phyloP scores from a whole-genome alignment of 2,888 invertebrate species.

The Lasioglossum malachurum region DNA sequence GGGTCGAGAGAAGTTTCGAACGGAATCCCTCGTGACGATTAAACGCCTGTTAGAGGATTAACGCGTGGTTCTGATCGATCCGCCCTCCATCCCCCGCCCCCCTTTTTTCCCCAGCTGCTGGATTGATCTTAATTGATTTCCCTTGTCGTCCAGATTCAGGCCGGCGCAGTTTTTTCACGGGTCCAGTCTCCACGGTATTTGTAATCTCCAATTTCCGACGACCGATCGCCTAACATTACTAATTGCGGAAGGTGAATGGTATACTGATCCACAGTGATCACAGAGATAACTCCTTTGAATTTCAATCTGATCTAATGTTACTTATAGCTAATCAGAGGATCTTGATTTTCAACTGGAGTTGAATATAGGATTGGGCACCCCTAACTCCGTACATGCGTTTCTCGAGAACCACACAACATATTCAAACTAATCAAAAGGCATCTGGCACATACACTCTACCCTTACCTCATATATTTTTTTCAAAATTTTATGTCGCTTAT shows the following conservation, averaged over 20 bases:
- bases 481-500: background rate
- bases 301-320: background rate
- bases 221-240: background rate
- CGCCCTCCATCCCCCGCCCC: background rate
- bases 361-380: background rate
- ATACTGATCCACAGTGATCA: background rate
- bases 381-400: background rate
- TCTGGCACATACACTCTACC: background rate
- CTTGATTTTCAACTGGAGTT: no score
- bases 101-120: conserved; percentile 17
- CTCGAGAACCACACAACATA: background rate
- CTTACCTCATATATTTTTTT: background rate
- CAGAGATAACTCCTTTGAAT: background rate
- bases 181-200: background rate
- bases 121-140: conserved; percentile 53
- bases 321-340: background rate
- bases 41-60: conserved; percentile 49
- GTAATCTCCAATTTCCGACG: conserved; percentile 2
- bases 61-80: conserved; percentile 34
- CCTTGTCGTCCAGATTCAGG: conserved; percentile 31
- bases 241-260: background rate
- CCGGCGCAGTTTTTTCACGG: background rate
- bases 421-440: background rate
- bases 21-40: conserved; percentile 49
- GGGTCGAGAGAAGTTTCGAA: conserved; percentile 62